Percentiles rank a stretch among this genome's conserved stretches.
Conservation (phyloP, 2,888 invertebrate genomes). For the Esperia sulphurella region DNA sequence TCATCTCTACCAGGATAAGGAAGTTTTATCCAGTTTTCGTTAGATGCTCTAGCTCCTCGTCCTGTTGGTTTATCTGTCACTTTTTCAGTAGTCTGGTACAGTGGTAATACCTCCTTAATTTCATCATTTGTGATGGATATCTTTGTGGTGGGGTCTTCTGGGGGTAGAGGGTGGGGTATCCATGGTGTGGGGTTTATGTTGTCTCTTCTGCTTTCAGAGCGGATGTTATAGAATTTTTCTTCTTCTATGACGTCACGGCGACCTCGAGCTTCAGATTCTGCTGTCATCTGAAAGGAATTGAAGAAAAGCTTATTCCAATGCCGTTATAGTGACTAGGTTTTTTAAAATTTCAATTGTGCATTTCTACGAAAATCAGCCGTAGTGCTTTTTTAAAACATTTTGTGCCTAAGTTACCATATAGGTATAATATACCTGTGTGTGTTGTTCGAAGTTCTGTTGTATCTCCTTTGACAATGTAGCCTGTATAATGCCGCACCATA, state of each 20-base stretch:
- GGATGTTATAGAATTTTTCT: conserved; percentile 64
- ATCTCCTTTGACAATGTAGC: neutral
- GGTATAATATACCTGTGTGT: conserved; percentile 6
- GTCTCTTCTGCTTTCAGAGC: conserved; percentile 44
- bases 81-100: conserved; percentile 64
- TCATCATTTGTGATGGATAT: conserved; percentile 57
- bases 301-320: neutral
- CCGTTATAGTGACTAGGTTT: too few species aligned
- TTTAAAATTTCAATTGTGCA: too few species aligned
- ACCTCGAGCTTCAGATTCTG: conserved; percentile 46
- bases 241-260: conserved; percentile 72
- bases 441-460: conserved; percentile 2
- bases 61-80: conserved; percentile 76
- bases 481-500: conserved; percentile 9
- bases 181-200: conserved; percentile 48
- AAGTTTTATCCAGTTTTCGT: conserved; percentile 81
- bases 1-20: conserved; percentile 68
- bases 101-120: conserved; percentile 42
- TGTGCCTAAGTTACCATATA: too few species aligned
- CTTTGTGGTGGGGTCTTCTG: conserved; percentile 64
- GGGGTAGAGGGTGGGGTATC: conserved; percentile 62
- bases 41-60: conserved; percentile 78
- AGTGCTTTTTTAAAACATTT: too few species aligned
- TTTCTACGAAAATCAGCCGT: too few species aligned
- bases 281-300: conserved; percentile 34